Conservation (phyloP, 2,888 invertebrate species). For the Limnephilus lunatus region DNA sequence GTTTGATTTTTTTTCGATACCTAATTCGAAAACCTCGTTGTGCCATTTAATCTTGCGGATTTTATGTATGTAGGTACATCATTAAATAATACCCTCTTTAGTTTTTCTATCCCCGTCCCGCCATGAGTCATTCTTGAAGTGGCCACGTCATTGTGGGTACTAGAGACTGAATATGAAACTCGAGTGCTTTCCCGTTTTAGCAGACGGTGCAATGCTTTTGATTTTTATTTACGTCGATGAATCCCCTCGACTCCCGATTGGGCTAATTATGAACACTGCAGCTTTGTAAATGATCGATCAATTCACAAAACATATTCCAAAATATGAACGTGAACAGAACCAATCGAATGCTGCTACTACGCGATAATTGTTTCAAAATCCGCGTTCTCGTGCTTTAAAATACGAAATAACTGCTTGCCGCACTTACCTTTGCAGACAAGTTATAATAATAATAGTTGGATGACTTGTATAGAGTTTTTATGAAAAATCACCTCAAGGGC, state of each 20-base stretch:
- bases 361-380: background rate
- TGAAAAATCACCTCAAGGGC: too few species aligned
- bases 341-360: background rate
- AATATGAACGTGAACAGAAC: background rate
- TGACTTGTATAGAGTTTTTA: too few species aligned
- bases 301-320: background rate
- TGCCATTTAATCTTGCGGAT: too few species aligned
- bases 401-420: background rate
- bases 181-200: slow-evolving; percentile 52
- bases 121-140: slow-evolving; percentile 51
- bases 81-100: too few species aligned
- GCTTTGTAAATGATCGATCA: background rate
- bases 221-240: slow-evolving; percentile 37
- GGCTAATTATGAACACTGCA: background rate
- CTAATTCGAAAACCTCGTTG: too few species aligned
- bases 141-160: slow-evolving; percentile 21
- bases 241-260: background rate
- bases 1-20: too few species aligned
- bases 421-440: background rate
- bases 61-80: too few species aligned
- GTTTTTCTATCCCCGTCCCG: background rate
- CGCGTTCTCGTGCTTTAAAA: background rate
- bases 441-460: too few species aligned
- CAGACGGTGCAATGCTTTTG: slow-evolving; percentile 36
- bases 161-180: slow-evolving; percentile 44